Percentiles rank a stretch among this genome's conserved stretches.
Conservation (phyloP, 2,888 invertebrate species). For the Anodontia alba region DNA sequence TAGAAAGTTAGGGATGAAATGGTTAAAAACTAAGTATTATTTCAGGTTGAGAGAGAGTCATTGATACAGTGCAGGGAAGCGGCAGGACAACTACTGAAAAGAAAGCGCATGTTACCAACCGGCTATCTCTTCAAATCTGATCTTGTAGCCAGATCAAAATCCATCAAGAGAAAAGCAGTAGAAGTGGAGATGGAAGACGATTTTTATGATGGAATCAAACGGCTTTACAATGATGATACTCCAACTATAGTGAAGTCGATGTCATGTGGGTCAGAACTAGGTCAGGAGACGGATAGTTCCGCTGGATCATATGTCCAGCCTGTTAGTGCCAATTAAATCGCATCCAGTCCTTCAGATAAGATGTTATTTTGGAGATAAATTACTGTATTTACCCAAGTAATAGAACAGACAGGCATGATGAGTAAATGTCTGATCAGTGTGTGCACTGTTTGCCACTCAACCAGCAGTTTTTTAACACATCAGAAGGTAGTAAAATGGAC, state of each 20-base stretch:
- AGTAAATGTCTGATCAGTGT: no score
- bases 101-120: slow-evolving; percentile 61
- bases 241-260: slow-evolving; percentile 60
- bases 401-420: no score
- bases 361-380: neutral
- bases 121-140: slow-evolving; percentile 61
- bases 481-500: no score
- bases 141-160: slow-evolving; percentile 59
- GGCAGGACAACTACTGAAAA: slow-evolving; percentile 68
- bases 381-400: no score
- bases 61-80: slow-evolving; percentile 79
- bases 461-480: no score
- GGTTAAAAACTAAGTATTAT: no score
- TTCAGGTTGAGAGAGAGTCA: slow-evolving; percentile 77
- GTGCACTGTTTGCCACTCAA: no score
- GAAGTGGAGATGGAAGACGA: slow-evolving; percentile 74
- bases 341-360: neutral
- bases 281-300: slow-evolving; percentile 62
- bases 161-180: slow-evolving; percentile 80
- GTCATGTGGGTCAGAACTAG: slow-evolving; percentile 75
- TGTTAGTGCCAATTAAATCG: slow-evolving; percentile 53
- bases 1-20: no score
- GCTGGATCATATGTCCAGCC: slow-evolving; percentile 42
- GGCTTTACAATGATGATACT: slow-evolving; percentile 79
- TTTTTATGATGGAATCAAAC: slow-evolving; percentile 83